Evolutionary conservation across 2,888 invertebrate species (phyloP).

Genomic region (Macrosiphum euphorbiae): DNA sequence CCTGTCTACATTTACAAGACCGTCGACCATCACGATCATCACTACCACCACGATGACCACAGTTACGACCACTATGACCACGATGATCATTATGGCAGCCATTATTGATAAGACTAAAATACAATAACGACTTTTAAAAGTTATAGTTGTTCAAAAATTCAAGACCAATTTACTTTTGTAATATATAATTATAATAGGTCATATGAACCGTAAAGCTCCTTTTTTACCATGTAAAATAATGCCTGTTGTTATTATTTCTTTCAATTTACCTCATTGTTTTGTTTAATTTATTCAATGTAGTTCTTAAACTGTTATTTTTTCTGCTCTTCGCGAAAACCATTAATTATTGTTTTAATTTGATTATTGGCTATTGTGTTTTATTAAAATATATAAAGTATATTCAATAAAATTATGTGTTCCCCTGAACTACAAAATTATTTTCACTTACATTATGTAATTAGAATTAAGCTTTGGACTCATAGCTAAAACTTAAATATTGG

Average conservation of each 20-base stretch:
- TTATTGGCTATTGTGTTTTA: background rate
- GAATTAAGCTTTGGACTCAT: too few species aligned
- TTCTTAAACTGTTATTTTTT: background rate
- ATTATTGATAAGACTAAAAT: conserved; percentile 43
- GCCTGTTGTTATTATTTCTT: background rate
- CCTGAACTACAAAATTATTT: background rate
- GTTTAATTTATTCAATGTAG: background rate
- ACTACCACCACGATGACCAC: conserved; percentile 43
- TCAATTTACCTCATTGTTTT: conserved; percentile 23
- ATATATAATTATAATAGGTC: background rate
- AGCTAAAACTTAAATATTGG: too few species aligned
- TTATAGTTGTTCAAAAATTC: background rate
- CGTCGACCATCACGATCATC: conserved; percentile 32
- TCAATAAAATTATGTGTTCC: background rate
- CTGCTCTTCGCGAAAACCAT: background rate
- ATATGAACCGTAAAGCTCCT: background rate
- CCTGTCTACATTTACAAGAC: conserved; percentile 53
- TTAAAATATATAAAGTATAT: background rate
- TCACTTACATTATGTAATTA: background rate
- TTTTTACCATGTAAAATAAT: conserved; percentile 36
- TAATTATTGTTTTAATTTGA: background rate
- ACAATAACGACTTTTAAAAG: background rate
- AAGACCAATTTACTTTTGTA: background rate
- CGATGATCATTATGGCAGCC: conserved; percentile 52
- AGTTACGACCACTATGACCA: conserved; percentile 14